Base-by-base conservation (phyloP, 2,888 invertebrate species). In the Sinopyrophorus schimmeli region DNA sequence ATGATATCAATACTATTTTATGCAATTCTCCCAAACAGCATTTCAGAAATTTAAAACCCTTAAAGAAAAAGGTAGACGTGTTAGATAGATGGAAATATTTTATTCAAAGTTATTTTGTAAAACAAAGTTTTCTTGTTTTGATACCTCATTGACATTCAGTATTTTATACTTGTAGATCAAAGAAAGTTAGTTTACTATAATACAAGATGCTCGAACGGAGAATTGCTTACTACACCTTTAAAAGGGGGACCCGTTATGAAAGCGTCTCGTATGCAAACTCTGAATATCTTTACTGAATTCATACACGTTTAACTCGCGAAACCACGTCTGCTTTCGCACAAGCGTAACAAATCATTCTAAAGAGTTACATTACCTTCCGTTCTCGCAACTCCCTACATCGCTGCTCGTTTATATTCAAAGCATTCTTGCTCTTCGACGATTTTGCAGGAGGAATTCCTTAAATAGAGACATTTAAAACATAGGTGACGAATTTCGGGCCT, bases 311-410 rank as follows among this genome's bases (percentile, higher is more conserved):
- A 57, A 55, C 42, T 55, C 46, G 49, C 53, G 53, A 53, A 57
- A 52, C 50, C 55, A 55, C 53, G 55, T 55, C 55, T 53, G 53
- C 55, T 57, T 57, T 53, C 47, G 54, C 53, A 54, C 54, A 55
- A 61, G 62, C 57, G 59, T 54, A 60, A 61, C 64, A 63, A 65
- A 63, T 65, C 63, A 64, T 64, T 61, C 59, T 63, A 60, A 64
- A 64, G 61, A 61, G 62, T 64, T 63, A 61, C 65, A 65, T 65
- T 65, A 64, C 62, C 50, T 49, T 57, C 57, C 55, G 57, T 61
- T 62, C 59, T 58, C 60, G 57, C 54, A 27, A 30, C 40, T 51
- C 28, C 28, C 11, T 38, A 24, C 51, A 37, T 23, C 51, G 52
- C 18, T 42, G 47, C 52, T 55, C 51, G 53, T 62, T 62, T 61